A percentile compares a stretch with the other conserved stretches of the same genome.
These are phyloP conservation scores for Jacana jacana DNA, from an alignment of 2,113 vertebrate genomes.

Conservation along the genomic window DNA sequence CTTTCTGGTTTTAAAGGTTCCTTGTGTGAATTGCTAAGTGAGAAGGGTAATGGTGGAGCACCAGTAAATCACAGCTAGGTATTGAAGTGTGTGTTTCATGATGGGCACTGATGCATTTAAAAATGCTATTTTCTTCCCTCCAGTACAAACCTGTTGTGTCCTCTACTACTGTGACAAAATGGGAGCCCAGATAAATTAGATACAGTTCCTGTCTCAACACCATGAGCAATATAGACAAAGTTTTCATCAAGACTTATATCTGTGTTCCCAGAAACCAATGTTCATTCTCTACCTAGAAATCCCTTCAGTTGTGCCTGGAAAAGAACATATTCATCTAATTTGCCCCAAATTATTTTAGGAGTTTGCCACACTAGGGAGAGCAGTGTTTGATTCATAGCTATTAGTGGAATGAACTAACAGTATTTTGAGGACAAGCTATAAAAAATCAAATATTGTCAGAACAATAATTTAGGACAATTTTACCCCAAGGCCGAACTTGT, in stretches of 20 bases:
- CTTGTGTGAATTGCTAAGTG: background rate
- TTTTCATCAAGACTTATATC: background rate
- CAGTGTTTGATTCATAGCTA: background rate
- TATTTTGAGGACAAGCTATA: slow-evolving; percentile 22
- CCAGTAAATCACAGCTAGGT: background rate
- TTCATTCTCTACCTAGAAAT: background rate
- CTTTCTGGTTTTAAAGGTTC: background rate
- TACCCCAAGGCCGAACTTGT: slow-evolving; percentile 18
- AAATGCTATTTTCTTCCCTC: background rate
- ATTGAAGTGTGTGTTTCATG: background rate
- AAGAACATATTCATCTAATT: background rate
- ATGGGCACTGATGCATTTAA: background rate
- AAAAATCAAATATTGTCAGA: background rate
- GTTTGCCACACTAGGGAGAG: background rate
- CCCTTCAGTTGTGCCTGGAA: background rate
- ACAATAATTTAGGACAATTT: slow-evolving; percentile 1
- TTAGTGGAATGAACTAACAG: background rate
- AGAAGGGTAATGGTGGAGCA: background rate
- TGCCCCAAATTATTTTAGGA: background rate
- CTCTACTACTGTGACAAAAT: background rate
- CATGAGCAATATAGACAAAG: background rate
- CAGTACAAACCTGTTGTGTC: background rate
- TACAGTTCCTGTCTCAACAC: background rate
- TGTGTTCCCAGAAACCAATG: background rate
- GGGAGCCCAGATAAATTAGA: background rate